Percentiles rank a stretch among this genome's conserved stretches.
Evolutionary conservation across 2,888 invertebrate species (phyloP).

Genomic region (Spilosoma lubricipeda): DNA sequence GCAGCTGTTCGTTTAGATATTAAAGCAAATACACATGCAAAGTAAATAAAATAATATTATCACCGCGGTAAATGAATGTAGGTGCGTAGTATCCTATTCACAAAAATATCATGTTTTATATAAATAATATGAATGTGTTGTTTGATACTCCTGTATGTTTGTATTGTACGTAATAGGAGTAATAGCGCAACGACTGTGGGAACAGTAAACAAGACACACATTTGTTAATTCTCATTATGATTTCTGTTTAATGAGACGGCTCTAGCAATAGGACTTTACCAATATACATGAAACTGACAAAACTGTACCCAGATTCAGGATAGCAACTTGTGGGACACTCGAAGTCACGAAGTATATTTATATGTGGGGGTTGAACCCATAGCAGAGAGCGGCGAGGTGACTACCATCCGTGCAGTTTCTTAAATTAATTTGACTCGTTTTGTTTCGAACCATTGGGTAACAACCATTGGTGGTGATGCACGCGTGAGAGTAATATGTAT

Average conservation of each 20-base stretch:
- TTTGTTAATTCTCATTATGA: neutral
- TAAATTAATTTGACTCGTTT: neutral
- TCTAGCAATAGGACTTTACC: too few relatives aligned
- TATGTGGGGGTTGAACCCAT: neutral
- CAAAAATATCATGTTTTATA: neutral
- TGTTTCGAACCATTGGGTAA: neutral
- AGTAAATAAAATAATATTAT: too few relatives aligned
- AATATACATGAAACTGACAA: too few relatives aligned
- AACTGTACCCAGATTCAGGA: neutral
- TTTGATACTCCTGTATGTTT: neutral
- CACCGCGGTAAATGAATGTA: neutral
- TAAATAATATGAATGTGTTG: neutral
- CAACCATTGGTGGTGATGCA: too few relatives aligned
- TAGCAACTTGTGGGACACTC: neutral
- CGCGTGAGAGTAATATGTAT: too few relatives aligned
- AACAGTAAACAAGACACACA: constrained; percentile 2
- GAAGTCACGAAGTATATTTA: neutral
- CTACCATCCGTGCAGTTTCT: neutral
- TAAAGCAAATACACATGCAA: too few relatives aligned
- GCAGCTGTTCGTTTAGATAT: too few relatives aligned
- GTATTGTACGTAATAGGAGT: constrained; percentile 1
- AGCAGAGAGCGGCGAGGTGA: too few relatives aligned
- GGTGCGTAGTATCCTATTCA: neutral
- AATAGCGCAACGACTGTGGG: constrained; percentile 4
- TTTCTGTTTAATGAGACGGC: neutral